Conservation (phyloP, 2,797 vertebrate genomes). For the Bradypodion pumilum region DNA sequence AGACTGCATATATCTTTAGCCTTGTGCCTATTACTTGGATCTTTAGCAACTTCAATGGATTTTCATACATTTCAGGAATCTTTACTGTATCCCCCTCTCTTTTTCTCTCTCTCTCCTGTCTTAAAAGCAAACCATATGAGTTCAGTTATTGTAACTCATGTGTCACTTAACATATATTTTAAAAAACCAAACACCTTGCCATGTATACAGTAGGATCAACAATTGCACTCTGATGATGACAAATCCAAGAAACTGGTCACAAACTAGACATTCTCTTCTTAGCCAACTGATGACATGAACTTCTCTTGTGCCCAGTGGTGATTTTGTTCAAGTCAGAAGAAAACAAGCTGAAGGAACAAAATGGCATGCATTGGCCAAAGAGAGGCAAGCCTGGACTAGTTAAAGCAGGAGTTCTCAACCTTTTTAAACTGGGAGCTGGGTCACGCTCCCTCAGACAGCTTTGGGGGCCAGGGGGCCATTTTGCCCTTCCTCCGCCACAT, state of each 20-base stretch:
- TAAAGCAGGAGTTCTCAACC: too few relatives aligned
- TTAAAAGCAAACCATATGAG: not conserved
- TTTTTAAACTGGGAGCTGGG: too few relatives aligned
- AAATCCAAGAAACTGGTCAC: too few relatives aligned
- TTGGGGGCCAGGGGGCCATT: too few relatives aligned
- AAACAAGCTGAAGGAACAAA: constrained; percentile 46
- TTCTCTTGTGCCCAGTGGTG: not conserved
- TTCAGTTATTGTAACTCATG: not conserved
- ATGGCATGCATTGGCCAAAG: constrained; percentile 65
- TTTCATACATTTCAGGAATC: not conserved
- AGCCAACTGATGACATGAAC: not conserved
- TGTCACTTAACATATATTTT: not conserved
- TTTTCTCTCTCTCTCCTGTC: not conserved
- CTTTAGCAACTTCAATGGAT: not conserved
- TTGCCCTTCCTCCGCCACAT: too few relatives aligned
- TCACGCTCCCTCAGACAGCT: too few relatives aligned
- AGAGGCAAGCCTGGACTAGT: constrained; percentile 64
- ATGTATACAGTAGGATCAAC: not conserved
- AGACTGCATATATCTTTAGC: not conserved
- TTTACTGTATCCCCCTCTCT: not conserved
- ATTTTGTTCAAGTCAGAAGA: constrained; percentile 34
- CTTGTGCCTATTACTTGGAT: not conserved
- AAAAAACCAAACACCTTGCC: not conserved
- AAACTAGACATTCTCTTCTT: not conserved
- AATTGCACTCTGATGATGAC: too few relatives aligned